Base-by-base conservation (phyloP, 2,888 invertebrate species). In the Latrodectus hesperus region DNA sequence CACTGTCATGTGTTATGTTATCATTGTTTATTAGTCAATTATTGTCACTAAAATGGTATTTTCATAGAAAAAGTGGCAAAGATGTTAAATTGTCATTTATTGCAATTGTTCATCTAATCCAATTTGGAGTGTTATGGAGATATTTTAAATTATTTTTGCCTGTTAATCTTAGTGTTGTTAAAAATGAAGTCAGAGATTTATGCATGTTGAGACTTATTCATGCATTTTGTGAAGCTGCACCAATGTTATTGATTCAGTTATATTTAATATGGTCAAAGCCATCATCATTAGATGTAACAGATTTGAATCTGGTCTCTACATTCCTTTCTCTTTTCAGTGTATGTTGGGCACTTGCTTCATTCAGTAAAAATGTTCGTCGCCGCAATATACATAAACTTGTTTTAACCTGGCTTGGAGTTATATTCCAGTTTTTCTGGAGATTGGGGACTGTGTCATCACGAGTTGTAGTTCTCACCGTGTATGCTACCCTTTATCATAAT, bases 301-400 rank as follows among this genome's bases (percentile, higher is more conserved):
- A 96, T 92, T 92, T 97, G 88, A 95, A 96, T 91, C 94, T 95
- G 88, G 96, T 97, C 64, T 96, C 97, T 0, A 95, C 96, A 8
- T 94, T 95, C 0, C 92, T 97, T 2, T 96, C 96, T 0, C 93
- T 97, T 74, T 96, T 97, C 93, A 96, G 96, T 86, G 95, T 97
- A 73, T 97, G 97, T 91, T 97, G 97, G 97, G 96, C 96, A 71
- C 94, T 98, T 52, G 97, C 97, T 26, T 96, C 96, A 90, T 97
- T 97, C 92, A 96, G 96, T 92, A 97, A 97, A 93, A 96, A 97
- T 91, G 96, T 97, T 11, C 93, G 96, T 0, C 93, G 95, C 83
- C 95, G 96, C 91, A 96, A 96, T 92, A 95, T 97, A 1, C 96
- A 97, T 92, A 94, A 96, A 60, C 93, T 97, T 5, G 96, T 97